These are phyloP conservation scores for Collichthys lucidus DNA, from an alignment of 2,113 vertebrate genomes.

Conservation along the genomic window DNA sequence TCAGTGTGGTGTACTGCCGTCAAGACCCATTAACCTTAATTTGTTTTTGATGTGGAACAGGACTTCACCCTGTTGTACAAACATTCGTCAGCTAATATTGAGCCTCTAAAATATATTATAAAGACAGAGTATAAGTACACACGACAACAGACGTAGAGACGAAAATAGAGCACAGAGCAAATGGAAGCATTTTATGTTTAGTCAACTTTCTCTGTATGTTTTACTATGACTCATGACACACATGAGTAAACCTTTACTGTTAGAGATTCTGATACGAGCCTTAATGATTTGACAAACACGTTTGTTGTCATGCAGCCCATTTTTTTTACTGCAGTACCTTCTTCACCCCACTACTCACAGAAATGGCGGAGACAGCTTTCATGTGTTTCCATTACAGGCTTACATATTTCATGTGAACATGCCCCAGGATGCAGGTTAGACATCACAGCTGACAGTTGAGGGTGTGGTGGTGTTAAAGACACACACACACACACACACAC, in stretches of 20 bases:
- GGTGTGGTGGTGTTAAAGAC: slow-evolving; percentile 27
- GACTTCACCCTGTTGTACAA: slow-evolving; percentile 38
- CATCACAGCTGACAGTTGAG: slow-evolving; percentile 29
- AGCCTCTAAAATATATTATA: slow-evolving; percentile 7
- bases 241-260: background rate
- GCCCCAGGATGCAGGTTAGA: slow-evolving; percentile 46
- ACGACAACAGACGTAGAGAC: background rate
- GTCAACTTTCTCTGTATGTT: background rate
- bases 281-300: background rate
- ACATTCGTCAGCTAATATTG: slow-evolving; percentile 8
- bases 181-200: background rate
- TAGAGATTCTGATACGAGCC: background rate
- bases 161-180: background rate
- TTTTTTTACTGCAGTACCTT: background rate
- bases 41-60: slow-evolving; percentile 42
- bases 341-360: background rate
- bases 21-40: slow-evolving; percentile 41
- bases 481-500: background rate
- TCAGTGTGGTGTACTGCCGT: slow-evolving; percentile 19
- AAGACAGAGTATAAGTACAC: background rate
- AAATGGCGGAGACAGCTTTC: background rate
- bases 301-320: background rate
- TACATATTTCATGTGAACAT: background rate
- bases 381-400: background rate
- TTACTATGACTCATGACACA: background rate